A percentile compares a stretch with the other conserved stretches of the same genome.
Conservation (phyloP, 2,113 vertebrate species). For the Cheirogaleus medius region DNA sequence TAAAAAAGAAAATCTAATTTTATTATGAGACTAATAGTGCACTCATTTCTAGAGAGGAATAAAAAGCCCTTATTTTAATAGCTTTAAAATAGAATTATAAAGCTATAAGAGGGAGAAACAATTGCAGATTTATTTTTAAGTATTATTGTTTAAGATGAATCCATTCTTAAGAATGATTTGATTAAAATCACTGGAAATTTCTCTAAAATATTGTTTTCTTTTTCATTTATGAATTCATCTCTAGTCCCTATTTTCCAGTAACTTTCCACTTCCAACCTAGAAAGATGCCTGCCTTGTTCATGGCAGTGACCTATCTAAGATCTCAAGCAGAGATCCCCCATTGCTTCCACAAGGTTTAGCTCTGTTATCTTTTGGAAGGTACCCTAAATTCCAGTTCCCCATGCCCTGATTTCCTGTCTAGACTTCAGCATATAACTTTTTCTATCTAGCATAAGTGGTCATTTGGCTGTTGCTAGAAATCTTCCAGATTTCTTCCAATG, state of each 20-base stretch:
- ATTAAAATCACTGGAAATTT: not conserved
- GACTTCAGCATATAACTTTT: not conserved
- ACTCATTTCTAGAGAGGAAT: not conserved
- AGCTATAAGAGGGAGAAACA: not conserved
- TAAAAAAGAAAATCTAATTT: not conserved
- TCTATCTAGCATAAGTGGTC: not conserved
- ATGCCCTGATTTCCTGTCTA: not conserved
- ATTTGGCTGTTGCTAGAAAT: not conserved
- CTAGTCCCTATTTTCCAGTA: not conserved
- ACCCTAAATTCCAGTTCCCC: not conserved
- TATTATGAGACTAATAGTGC: not conserved
- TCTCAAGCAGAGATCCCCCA: not conserved
- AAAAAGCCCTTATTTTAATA: not conserved
- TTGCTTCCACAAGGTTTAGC: not conserved
- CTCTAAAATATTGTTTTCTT: not conserved
- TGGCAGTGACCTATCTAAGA: accelerated
- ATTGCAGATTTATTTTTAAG: not conserved
- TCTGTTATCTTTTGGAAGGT: not conserved
- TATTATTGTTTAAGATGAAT: not conserved
- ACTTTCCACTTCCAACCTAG: not conserved
- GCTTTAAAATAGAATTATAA: not conserved
- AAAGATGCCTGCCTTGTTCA: not conserved
- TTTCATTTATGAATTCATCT: not conserved
- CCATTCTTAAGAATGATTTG: not conserved
- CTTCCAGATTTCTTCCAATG: not conserved